A percentile compares a stretch with the other conserved stretches of the same genome.
phyloP scores from a whole-genome alignment of 2,113 vertebrate species.

The Raphicerus campestris region DNA sequence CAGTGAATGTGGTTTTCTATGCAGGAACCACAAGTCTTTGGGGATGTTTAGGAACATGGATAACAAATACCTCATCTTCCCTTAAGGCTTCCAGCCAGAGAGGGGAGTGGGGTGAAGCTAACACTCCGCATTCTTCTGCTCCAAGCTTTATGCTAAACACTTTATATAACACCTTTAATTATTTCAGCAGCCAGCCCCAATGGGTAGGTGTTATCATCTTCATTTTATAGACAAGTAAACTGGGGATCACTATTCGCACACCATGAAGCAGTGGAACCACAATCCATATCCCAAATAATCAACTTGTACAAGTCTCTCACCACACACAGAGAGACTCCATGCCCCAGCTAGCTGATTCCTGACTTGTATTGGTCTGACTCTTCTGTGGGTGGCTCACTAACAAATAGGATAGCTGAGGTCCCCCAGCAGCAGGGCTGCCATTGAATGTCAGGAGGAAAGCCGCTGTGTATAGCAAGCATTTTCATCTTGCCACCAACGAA shows the following conservation, averaged over 20 bases:
- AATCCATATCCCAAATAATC: background rate
- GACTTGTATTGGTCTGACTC: background rate
- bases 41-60: conserved; percentile 42
- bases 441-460: conserved; percentile 46
- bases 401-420: conserved; percentile 4
- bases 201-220: background rate
- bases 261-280: background rate
- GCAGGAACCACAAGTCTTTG: conserved; percentile 48
- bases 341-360: background rate
- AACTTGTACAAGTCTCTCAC: background rate
- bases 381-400: conserved; percentile 14
- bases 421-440: background rate
- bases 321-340: background rate
- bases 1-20: background rate
- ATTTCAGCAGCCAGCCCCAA: background rate
- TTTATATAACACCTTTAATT: background rate
- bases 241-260: background rate
- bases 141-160: background rate
- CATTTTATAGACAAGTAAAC: background rate
- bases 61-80: conserved; percentile 29
- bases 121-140: background rate
- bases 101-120: background rate
- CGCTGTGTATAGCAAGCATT: conserved; percentile 27
- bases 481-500: conserved; percentile 65
- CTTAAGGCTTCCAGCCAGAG: background rate